Conservation (phyloP, 2,888 invertebrate species). For the Pollenia angustigena region DNA sequence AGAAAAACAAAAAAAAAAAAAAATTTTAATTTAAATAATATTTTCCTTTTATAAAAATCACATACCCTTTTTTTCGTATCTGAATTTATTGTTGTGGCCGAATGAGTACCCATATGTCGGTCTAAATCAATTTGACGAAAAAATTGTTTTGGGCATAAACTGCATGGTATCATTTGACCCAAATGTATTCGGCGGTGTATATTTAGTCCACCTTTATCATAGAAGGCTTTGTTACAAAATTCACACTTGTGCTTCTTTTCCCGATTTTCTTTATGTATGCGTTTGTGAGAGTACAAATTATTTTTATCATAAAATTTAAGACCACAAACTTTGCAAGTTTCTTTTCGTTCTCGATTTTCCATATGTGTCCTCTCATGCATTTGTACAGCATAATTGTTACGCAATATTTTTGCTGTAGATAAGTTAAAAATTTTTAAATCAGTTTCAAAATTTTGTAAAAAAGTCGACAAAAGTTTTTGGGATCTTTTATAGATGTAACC, state of each 20-base stretch:
- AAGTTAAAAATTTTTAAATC: no score
- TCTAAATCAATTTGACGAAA: conserved; percentile 63
- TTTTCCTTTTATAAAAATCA: background rate
- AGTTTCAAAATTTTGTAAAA: no score
- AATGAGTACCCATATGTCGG: conserved; percentile 60
- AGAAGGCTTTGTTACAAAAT: conserved; percentile 65
- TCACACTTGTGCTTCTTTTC: conserved; percentile 67
- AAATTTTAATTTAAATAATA: no score
- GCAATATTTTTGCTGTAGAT: conserved; percentile 62
- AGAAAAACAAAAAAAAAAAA: no score
- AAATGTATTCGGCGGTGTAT: conserved; percentile 66
- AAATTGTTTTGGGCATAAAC: conserved; percentile 61
- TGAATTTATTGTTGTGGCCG: conserved; percentile 49
- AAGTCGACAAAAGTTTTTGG: no score
- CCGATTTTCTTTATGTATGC: conserved; percentile 63
- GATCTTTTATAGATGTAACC: no score
- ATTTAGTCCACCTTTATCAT: conserved; percentile 57
- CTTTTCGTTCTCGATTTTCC: conserved; percentile 56
- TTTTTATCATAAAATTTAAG: conserved; percentile 58
- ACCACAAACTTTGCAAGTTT: conserved; percentile 59
- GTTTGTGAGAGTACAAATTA: conserved; percentile 50
- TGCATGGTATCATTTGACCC: conserved; percentile 64
- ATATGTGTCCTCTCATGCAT: conserved; percentile 65
- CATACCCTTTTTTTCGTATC: conserved; percentile 50
- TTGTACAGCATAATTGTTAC: conserved; percentile 48